Conservation (phyloP, 2,888 invertebrate genomes). For the Cheilosia urbana region DNA sequence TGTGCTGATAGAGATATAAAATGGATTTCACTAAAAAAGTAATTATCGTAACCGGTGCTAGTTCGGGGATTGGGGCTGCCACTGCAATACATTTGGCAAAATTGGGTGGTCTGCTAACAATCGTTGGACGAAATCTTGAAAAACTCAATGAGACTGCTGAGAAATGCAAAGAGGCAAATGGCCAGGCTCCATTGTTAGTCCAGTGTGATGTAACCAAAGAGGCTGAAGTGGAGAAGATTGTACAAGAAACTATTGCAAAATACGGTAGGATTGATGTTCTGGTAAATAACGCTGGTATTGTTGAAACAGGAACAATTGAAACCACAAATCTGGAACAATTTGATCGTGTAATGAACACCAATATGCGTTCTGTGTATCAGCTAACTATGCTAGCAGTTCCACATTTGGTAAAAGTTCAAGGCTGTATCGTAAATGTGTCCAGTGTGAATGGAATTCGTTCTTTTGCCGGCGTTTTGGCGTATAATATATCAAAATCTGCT, state of each 20-base stretch:
- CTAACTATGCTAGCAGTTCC: conserved; percentile 93
- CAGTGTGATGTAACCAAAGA: conserved; percentile 90
- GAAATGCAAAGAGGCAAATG: conserved; percentile 84
- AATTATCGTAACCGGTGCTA: conserved; percentile 88
- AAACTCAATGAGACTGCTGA: conserved; percentile 87
- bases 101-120: conserved; percentile 87
- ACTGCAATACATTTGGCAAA: conserved; percentile 88
- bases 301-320: conserved; percentile 92
- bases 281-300: conserved; percentile 93
- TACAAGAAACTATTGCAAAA: conserved; percentile 88
- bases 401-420: conserved; percentile 90
- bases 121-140: conserved; percentile 88
- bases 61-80: conserved; percentile 90
- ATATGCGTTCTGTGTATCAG: conserved; percentile 91
- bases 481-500: conserved; percentile 95
- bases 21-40: conserved; percentile 85
- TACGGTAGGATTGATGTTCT: conserved; percentile 90
- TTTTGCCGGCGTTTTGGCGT: conserved; percentile 93
- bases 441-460: conserved; percentile 95
- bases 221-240: conserved; percentile 87
- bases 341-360: conserved; percentile 93
- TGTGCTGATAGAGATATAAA: too few species aligned
- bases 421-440: conserved; percentile 95
- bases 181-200: conserved; percentile 85
- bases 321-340: conserved; percentile 92